Evolutionary conservation across 92 coral and sea anemone genomes (phyloP).

Genomic region (Micromussa lordhowensis): DNA sequence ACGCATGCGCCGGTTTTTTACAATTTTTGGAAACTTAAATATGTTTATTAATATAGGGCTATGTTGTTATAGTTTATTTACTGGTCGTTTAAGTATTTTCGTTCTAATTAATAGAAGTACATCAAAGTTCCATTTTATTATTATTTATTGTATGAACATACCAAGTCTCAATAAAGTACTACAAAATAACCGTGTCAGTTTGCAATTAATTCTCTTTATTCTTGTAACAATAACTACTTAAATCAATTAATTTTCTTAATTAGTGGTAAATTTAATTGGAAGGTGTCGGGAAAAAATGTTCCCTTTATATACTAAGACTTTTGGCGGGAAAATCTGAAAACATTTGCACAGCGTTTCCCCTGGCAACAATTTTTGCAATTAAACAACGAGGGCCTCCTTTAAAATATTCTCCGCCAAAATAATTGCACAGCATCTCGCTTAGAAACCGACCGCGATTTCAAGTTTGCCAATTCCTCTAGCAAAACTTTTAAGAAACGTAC

Average conservation of each 20-base stretch:
- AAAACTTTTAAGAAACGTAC: background rate
- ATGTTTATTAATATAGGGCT: background rate
- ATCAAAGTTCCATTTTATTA: background rate
- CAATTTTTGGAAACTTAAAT: background rate
- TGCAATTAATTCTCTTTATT: background rate
- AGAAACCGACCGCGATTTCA: background rate
- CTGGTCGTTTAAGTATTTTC: background rate
- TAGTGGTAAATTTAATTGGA: background rate
- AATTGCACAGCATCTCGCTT: background rate
- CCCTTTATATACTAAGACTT: constrained; percentile 21
- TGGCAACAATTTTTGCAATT: background rate
- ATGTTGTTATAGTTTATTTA: background rate
- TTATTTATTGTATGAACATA: no score
- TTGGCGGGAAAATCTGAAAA: constrained; percentile 20
- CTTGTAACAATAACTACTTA: background rate
- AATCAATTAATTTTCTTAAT: background rate
- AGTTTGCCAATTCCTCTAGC: background rate
- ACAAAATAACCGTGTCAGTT: background rate
- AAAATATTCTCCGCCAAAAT: background rate
- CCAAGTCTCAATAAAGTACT: background rate
- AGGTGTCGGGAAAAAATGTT: background rate
- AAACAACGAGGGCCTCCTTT: background rate
- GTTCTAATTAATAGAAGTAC: background rate
- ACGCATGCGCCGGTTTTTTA: background rate
- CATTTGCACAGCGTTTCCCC: constrained; percentile 28